Base-by-base conservation (phyloP, 2,113 vertebrate species). In the Ranitomeya variabilis region DNA sequence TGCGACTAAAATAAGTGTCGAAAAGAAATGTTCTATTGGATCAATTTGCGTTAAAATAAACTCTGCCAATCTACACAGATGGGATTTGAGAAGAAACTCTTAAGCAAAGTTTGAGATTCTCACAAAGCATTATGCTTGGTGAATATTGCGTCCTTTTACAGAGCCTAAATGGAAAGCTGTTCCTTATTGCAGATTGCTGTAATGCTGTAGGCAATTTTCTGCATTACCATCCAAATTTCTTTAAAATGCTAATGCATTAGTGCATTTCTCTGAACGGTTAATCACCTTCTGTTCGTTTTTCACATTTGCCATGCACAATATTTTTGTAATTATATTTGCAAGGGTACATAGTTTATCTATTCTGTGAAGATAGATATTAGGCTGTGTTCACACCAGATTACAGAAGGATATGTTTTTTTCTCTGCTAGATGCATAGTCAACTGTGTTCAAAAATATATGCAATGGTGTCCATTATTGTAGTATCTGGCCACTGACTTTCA, bases 211-310 rank as follows among this genome's bases (percentile, higher is more conserved):
- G 86, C 66, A 59, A 62, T 87, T 81, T 87, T 82, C 79, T 82
- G 86, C 86, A 82, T 60, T 87, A 82, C 16, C 66, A 16, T 52
- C 66, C 79, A 71, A 59, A 82, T 71, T 81, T 73, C 54, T 74
- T 59, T 87, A 59, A 37, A 81, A 71, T 87, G 66, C 78, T 87
- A 82, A 82, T 87, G 86, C 86, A 73, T 73, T 54, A 87, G 64
- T 67, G 60, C 57, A 31, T 69, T 81, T 60, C 54, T 67, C 77
- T 45, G 64, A 81, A 45, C 15, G 69, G 78, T 71, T 81, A 73
- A 73, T 87, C 62, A 45, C 52, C 66, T 80, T 87, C 77, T 80
- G 77, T 59, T 67, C 77, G 59, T 64, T n/a, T 21, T 66, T 64
- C 78, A 62, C 76, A 86, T 78, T 55, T 80, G n/a, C n/a, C 21